Evolutionary conservation across 2,888 invertebrate species (phyloP).

Genomic region (Cheilosia urbana): DNA sequence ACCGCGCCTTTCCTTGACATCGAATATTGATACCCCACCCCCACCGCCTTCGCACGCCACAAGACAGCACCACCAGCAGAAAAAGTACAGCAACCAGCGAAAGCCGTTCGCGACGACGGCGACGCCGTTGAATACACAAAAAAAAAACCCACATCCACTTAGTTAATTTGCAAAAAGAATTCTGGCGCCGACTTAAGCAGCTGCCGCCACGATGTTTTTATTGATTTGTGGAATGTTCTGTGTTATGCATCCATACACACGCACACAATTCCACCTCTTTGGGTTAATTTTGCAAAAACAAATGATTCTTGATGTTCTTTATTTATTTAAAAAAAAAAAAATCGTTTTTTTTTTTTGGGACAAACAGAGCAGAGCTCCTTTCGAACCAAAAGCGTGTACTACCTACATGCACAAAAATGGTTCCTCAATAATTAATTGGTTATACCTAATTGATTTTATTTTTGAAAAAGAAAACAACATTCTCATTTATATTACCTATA

Average conservation of each 20-base stretch:
- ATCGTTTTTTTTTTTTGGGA: background rate
- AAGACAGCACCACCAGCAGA: constrained; percentile 40
- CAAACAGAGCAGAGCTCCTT: background rate
- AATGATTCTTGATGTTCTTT: constrained; percentile 22
- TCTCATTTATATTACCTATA: too few relatives aligned
- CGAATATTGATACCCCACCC: constrained; percentile 55
- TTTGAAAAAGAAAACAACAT: background rate
- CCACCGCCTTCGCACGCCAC: constrained; percentile 58
- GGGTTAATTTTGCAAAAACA: constrained; percentile 52
- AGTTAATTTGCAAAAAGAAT: constrained; percentile 84
- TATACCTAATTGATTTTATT: constrained; percentile 44
- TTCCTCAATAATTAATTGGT: constrained; percentile 35
- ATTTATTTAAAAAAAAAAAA: constrained; percentile 12
- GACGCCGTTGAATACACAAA: constrained; percentile 61
- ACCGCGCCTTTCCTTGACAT: constrained; percentile 12
- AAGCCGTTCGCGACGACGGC: constrained; percentile 68
- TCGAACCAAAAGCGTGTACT: constrained; percentile 6
- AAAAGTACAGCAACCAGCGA: constrained; percentile 59
- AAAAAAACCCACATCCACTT: constrained; percentile 79
- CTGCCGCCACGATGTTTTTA: constrained; percentile 85
- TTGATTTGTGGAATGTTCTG: constrained; percentile 83
- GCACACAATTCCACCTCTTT: constrained; percentile 8
- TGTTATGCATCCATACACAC: constrained; percentile 57
- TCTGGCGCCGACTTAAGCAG: constrained; percentile 85
- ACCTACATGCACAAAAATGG: background rate